Conservation (phyloP, 1,140 invertebrate genomes). For the Zaprionus vittiger region DNA sequence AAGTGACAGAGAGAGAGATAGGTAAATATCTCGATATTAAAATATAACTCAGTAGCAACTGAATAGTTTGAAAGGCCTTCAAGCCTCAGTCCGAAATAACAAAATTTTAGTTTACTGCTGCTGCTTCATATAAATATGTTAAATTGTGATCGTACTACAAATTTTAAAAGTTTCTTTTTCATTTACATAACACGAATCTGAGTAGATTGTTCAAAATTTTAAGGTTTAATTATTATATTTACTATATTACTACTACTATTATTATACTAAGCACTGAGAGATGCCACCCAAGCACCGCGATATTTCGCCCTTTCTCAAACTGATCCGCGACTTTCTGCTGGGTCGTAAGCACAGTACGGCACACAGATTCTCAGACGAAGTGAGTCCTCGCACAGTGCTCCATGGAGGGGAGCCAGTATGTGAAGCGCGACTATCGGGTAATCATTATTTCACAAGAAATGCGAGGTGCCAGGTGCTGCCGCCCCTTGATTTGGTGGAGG, state of each 20-base stretch:
- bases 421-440: constrained; percentile 1
- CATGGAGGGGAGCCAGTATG: not conserved
- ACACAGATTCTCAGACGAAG: constrained; percentile 38
- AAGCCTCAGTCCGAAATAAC: not conserved
- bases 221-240: not conserved
- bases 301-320: constrained; percentile 52
- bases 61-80: not conserved
- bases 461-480: constrained; percentile 37
- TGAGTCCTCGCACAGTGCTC: constrained; percentile 30
- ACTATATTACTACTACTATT: too few species aligned
- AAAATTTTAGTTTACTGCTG: not conserved
- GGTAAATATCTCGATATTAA: not conserved
- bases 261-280: not conserved
- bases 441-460: constrained; percentile 54
- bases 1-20: not conserved
- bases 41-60: not conserved
- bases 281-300: constrained; percentile 59
- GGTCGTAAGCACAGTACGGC: constrained; percentile 49
- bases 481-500: constrained; percentile 44
- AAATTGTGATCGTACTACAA: not conserved
- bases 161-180: not conserved
- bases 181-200: not conserved
- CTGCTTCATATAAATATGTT: not conserved
- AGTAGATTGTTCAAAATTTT: not conserved
- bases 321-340: constrained; percentile 60